phyloP scores from a whole-genome alignment of 92 coral and sea anemone species.

The Zoanthus sociatus region DNA sequence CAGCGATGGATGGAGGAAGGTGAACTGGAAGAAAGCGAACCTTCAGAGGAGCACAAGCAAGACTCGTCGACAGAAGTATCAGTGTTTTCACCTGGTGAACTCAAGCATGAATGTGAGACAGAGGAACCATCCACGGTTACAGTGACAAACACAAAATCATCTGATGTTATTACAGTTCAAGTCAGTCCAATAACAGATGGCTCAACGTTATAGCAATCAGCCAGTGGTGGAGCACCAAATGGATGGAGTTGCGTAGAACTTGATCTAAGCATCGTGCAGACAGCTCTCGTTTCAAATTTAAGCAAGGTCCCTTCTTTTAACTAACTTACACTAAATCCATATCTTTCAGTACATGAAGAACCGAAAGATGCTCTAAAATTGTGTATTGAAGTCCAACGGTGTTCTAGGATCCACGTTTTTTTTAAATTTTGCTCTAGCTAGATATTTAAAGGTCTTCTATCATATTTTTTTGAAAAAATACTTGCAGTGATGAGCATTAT shows the following conservation, averaged over 20 bases:
- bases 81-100: slow-evolving; percentile 63
- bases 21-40: slow-evolving; percentile 71
- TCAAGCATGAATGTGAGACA: slow-evolving; percentile 71
- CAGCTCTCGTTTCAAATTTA: no score
- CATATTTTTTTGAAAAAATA: no score
- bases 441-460: no score
- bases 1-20: slow-evolving; percentile 96
- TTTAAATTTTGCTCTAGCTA: no score
- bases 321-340: no score
- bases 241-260: background rate
- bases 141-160: slow-evolving; percentile 50
- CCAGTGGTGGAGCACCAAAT: background rate
- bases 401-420: no score
- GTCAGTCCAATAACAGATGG: slow-evolving; percentile 57
- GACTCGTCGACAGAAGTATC: slow-evolving; percentile 45
- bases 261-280: no score
- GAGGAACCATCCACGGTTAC: slow-evolving; percentile 60
- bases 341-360: no score
- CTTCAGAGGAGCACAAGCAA: slow-evolving; percentile 44
- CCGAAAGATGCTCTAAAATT: no score
- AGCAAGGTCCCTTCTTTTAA: no score
- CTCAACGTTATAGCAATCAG: slow-evolving; percentile 67
- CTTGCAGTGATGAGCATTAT: no score
- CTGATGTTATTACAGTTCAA: slow-evolving; percentile 70
- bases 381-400: no score